Conservation (phyloP, 2,888 invertebrate genomes). For the Lutraria lutraria region DNA sequence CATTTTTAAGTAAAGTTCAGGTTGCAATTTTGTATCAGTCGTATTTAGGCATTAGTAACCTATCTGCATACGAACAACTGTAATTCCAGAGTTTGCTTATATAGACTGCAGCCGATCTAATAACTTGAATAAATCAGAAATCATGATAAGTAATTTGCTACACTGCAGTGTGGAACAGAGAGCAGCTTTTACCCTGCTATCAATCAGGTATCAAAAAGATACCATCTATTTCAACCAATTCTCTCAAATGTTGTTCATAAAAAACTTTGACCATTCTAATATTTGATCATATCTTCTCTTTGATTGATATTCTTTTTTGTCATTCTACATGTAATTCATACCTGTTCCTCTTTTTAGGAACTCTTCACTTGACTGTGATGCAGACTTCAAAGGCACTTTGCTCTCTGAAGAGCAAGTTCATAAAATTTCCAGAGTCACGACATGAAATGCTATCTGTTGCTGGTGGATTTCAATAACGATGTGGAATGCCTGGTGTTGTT, state of each 20-base stretch:
- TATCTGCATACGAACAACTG: no score
- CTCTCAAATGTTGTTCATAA: background rate
- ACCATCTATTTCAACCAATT: background rate
- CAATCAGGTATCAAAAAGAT: background rate
- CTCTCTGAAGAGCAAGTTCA: background rate
- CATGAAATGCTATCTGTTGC: background rate
- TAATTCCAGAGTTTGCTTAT: no score
- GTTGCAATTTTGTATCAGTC: no score
- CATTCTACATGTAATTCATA: background rate
- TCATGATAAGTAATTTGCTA: background rate
- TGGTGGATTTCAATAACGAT: constrained; percentile 34
- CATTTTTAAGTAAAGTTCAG: no score
- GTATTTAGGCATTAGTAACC: no score
- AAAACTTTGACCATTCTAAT: no score
- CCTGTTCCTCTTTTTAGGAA: background rate
- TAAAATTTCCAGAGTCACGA: background rate
- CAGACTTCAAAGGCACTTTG: background rate
- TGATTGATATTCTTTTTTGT: background rate
- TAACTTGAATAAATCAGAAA: no score
- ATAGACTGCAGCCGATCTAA: no score
- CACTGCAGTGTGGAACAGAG: background rate
- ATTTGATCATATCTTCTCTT: background rate
- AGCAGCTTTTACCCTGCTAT: background rate
- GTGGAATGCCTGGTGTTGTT: constrained; percentile 51
- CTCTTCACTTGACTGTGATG: constrained; percentile 28